These are phyloP conservation scores for Macrotrachela quadricornifera DNA, from an alignment of 1,140 invertebrate genomes.

Conservation along the genomic window DNA sequence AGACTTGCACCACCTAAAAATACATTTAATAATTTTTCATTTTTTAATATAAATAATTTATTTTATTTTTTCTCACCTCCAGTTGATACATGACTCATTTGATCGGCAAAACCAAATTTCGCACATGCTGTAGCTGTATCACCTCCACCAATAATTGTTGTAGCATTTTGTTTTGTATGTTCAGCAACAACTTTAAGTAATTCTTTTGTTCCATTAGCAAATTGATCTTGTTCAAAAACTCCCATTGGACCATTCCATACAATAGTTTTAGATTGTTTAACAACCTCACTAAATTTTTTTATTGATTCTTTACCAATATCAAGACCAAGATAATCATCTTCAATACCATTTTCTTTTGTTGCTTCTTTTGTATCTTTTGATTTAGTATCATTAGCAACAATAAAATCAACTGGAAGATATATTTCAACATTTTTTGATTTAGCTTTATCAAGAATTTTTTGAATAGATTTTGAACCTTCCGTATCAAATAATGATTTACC, in stretches of 20 bases:
- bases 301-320: background rate
- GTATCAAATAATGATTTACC: background rate
- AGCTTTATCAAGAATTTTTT: background rate
- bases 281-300: background rate
- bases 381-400: background rate
- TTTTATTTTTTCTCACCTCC: constrained; percentile 42
- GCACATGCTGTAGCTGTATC: constrained; percentile 34
- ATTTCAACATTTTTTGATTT: background rate
- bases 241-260: background rate
- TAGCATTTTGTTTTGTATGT: background rate
- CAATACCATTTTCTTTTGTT: background rate
- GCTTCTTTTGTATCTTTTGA: background rate
- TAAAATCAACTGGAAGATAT: background rate
- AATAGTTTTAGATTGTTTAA: background rate
- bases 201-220: background rate
- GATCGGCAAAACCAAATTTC: constrained; percentile 82
- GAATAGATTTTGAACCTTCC: background rate
- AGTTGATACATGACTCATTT: constrained; percentile 92
- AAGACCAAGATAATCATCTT: background rate
- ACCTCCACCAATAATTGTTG: background rate
- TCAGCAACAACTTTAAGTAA: background rate
- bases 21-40: background rate
- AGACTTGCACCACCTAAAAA: constrained; percentile 64
- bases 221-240: background rate
- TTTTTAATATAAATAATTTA: no score